These are phyloP conservation scores for Limonius californicus DNA, from an alignment of 1,140 invertebrate genomes.

Conservation along the genomic window DNA sequence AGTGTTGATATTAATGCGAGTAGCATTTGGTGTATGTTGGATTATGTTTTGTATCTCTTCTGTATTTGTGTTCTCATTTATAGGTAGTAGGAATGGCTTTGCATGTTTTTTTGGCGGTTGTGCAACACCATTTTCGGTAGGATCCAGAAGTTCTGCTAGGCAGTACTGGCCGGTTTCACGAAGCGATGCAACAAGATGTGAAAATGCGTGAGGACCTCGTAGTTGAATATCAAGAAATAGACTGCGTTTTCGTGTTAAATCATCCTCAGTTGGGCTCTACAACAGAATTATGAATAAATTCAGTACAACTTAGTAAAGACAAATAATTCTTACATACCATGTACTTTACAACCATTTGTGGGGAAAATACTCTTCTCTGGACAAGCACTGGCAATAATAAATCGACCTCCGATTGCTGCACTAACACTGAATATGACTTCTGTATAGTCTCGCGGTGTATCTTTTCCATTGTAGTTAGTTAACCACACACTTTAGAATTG, in stretches of 20 bases:
- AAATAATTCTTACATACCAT: background rate
- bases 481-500: too few relatives aligned
- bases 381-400: background rate
- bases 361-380: background rate
- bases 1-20: background rate
- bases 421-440: background rate
- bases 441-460: background rate
- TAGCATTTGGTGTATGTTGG: background rate
- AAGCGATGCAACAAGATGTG: constrained; percentile 16
- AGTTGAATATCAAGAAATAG: constrained; percentile 11
- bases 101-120: background rate
- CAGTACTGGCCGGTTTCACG: constrained; percentile 11
- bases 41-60: background rate
- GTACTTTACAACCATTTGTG: background rate
- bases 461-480: background rate
- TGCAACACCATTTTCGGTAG: background rate
- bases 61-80: background rate
- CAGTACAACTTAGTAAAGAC: too few relatives aligned
- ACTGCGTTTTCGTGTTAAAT: background rate
- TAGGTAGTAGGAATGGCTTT: constrained; percentile 8
- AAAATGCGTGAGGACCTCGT: constrained; percentile 14
- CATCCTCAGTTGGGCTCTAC: background rate
- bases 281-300: too few relatives aligned
- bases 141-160: constrained; percentile 14
- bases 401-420: background rate